These are phyloP conservation scores for Speoplatyrhinus poulsoni DNA, from an alignment of 2,113 vertebrate genomes.

Conservation along the genomic window DNA sequence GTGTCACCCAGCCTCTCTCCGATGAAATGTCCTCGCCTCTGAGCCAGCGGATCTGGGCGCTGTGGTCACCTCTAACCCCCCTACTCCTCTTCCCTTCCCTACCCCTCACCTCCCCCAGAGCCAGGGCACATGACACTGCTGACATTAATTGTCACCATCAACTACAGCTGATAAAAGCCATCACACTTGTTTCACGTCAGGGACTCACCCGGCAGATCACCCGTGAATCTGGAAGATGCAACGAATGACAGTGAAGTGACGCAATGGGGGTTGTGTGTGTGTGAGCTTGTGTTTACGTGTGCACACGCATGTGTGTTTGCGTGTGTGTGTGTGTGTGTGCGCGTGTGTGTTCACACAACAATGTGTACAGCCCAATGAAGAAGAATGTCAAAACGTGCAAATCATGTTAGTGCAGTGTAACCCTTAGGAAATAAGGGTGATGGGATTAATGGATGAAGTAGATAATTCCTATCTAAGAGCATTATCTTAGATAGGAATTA, in stretches of 20 bases:
- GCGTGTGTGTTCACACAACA: conserved; percentile 12
- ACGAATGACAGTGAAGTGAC: conserved; percentile 18
- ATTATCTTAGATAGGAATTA: conserved; percentile 52
- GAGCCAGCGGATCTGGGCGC: conserved; percentile 53
- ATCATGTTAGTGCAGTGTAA: conserved; percentile 41
- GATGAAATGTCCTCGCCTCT: conserved; percentile 41
- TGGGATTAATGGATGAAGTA: conserved; percentile 58
- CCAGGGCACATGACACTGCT: conserved; percentile 60
- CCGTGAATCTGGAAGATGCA: conserved; percentile 27
- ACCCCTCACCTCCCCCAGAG: conserved; percentile 29
- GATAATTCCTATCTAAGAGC: conserved; percentile 55
- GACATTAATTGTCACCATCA: conserved; percentile 73
- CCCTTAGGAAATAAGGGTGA: conserved; percentile 50
- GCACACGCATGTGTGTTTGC: not conserved
- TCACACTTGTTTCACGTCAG: conserved; percentile 19
- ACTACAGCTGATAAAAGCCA: conserved; percentile 55
- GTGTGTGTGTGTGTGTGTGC: not conserved
- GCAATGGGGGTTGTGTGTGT: conserved; percentile 6
- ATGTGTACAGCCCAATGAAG: conserved; percentile 30
- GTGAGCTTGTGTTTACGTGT: not conserved
- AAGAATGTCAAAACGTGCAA: conserved; percentile 52
- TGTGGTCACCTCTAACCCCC: conserved; percentile 63
- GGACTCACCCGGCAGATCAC: conserved; percentile 36
- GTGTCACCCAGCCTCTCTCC: conserved; percentile 57
- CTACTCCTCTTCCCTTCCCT: not conserved